Evolutionary conservation across 2,888 invertebrate species (phyloP), one percentile per base, ranked within the genome.

Genomic region (Cecidostiba fungosa): DNA sequence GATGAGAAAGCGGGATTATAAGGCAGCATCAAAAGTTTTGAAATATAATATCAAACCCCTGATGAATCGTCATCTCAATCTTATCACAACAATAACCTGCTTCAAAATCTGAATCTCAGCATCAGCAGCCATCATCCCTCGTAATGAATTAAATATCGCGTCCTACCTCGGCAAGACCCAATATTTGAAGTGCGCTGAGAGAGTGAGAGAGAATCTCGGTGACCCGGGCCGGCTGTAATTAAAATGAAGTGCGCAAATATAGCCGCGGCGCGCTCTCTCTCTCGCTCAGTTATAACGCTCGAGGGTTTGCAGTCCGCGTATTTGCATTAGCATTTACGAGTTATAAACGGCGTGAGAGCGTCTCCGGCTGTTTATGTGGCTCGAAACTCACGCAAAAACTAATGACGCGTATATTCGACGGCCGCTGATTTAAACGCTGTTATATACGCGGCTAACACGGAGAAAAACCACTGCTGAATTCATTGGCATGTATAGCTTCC

Each of bases 321-420:
- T 79, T 77, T 62, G 62, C 62, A 62, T 77, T 12, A 77, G 62
- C 77, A 76, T 76, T 59, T 36, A 29, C 76, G 76, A 39, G 76
- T 54, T 32, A 36, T 36, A 76, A 32, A 76, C 32, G 66, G 29
- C 8, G 4, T 6, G 26, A 1, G 29, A 66, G 66, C 26, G 29
- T 66, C 66, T 26, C 66, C 66, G 26, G 16, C 66, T 72, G 19
- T 72, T 39, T 72, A 72, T 72, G 72, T 36, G 32, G 32, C 69
- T 69, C 26, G 32, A 10, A 19, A 23, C 19, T 4, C 66, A 3
- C 29, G 16, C 66, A 66, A 66, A 66, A 66, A 66, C 66, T 66
- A 66, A 66, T 66, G 66, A 12, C 3, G 66, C 66, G 66, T 66
- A 66, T 26, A 26, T 66, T 66, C 66, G 66, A 62, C 62, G 23